Base-by-base conservation (phyloP, 2,888 invertebrate genomes). In the Limenitis camilla region DNA sequence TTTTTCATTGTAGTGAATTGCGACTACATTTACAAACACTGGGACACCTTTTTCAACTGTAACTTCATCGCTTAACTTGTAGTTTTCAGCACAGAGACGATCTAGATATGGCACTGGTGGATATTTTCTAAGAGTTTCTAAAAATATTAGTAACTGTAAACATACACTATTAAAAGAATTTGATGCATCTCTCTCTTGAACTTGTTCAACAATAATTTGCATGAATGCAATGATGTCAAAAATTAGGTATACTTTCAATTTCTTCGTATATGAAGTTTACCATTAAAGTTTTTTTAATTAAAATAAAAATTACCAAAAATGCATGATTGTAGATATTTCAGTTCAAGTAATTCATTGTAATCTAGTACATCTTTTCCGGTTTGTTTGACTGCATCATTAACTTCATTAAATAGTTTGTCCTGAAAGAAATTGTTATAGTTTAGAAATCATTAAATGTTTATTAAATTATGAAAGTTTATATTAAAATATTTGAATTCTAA, bases 41-140 rank as follows among this genome's bases (percentile, higher is more conserved):
- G 81, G 78, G 0, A 67, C 67, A 4, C 76, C 79, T 29, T 66
- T 62, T 50, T 80, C 75, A 28, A 83, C 56, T 2, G 62, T 72
- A 10, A 82, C 56, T 2, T 72, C 51, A 6, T 81, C 77, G 36
- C 71, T 70, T 11, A 83, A 49, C 49, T 70, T 65, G 61, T 74
- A 79, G 0, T 55, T 59, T 5, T 69, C 64, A 36, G 61, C 68
- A 61, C 79, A 80, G 1, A 70, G 56, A 50, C 83, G 67, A 38
- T 83, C 81, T 55, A 83, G 57, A 55, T 74, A 67, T 1, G 76
- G 56, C 3, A 76, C 61, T 0, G 76, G 71, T 2, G 81, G 70
- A 56, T 76, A 69, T 58, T 76, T 80, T 2, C 83, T 69, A 40
- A 82, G 47, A 0, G 83, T 81, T 61, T 83, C 82, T 83, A 64